These are phyloP conservation scores for Probosciger aterrimus DNA, from an alignment of 2,113 vertebrate species.

Conservation along the genomic window DNA sequence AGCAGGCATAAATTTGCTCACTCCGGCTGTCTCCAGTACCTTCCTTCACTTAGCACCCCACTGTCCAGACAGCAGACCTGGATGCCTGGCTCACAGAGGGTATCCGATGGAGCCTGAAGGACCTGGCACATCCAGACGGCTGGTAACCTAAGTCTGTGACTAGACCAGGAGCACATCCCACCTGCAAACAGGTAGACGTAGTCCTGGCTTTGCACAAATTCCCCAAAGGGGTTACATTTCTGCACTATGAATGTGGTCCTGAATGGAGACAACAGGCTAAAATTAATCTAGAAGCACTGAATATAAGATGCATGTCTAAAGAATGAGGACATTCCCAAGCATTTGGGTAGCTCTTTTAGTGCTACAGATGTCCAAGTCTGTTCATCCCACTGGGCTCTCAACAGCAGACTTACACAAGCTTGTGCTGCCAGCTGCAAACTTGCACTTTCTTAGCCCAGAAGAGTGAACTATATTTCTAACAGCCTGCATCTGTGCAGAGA, in stretches of 20 bases:
- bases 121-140: background rate
- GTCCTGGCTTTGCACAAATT: background rate
- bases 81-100: background rate
- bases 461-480: background rate
- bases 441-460: background rate
- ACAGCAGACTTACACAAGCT: background rate
- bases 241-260: background rate
- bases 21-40: background rate
- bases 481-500: background rate
- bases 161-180: background rate
- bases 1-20: background rate
- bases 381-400: background rate
- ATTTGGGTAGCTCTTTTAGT: background rate
- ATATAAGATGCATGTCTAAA: background rate
- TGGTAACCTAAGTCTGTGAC: background rate
- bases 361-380: rapidly evolving
- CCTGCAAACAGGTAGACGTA: background rate
- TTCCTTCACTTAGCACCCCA: background rate
- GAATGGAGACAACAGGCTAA: background rate
- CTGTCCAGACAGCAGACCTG: background rate
- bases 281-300: background rate
- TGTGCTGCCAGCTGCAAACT: background rate
- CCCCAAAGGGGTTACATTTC: background rate
- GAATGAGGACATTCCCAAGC: background rate
- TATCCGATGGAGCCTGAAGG: background rate